Evolutionary conservation across 2,113 vertebrate genomes (phyloP), one percentile per base, ranked within the genome.

Genomic region (Lethenteron camtschaticum): DNA sequence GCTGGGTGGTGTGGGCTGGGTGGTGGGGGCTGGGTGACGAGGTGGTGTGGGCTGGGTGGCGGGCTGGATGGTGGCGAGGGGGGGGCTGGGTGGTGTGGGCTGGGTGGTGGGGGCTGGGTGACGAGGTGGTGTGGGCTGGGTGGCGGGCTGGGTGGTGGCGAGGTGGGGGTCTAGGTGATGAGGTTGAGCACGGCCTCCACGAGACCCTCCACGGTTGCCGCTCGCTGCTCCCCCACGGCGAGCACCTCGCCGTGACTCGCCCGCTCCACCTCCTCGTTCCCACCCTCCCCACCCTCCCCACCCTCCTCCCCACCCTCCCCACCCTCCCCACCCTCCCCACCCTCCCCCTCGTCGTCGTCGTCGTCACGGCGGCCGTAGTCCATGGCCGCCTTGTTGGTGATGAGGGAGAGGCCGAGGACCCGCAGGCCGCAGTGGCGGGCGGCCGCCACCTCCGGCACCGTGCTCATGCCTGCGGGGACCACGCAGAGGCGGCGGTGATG

Each of bases 381-480:
- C 1, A 63, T 73, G 74, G 83, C 80, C 1, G 79, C 80, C 57
- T 77, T 81, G 76, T 85, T 85, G 74, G 83, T 85, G 72, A 85
- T 79, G 56, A 85, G 81, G 10, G 82, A 85, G 58, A 85, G 74
- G 66, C 84, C 83, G 58, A 85, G 69, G 56, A 85, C 81, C 1
- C 80, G 80, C 68, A 85, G 12, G 66, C 81, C 79, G 41, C 82
- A 85, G 75, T 85, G 84, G 41, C 80, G 80, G 8, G 84, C 84
- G 72, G 81, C 76, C 70, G 82, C 73, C 73, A 85, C 84, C 75
- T 85, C 84, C 1, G 82, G 83, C 13, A 82, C 81, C 0, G 82
- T 85, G 70, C 83, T 85, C 84, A 85, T 85, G 12, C 84, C 83
- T 85, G n/a, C 3, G 56, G 16, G 12, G 9, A 9, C 12, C 59